Evolutionary conservation across 2,888 invertebrate genomes (phyloP).

Genomic region (Trachelus stipa): DNA sequence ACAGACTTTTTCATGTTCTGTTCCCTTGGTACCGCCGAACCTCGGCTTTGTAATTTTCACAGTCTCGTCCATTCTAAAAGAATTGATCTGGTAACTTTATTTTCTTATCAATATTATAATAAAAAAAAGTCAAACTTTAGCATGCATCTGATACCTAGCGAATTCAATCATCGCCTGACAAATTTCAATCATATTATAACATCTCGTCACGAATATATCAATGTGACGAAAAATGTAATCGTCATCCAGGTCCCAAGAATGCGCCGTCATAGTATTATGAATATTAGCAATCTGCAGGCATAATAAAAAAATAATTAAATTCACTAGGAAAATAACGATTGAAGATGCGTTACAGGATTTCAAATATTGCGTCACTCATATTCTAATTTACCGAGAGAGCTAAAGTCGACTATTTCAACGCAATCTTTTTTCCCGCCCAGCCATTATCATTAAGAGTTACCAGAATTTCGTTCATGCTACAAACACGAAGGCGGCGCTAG

Average conservation of each 20-base stretch:
- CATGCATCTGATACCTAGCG: constrained; percentile 70
- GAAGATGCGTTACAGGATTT: not conserved
- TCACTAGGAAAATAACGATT: not conserved
- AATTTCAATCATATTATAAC: constrained; percentile 87
- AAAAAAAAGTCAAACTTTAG: not conserved
- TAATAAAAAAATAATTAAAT: not conserved
- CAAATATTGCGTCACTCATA: not conserved
- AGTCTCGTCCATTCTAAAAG: constrained; percentile 77
- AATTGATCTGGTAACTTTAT: not conserved
- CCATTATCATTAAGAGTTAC: not conserved
- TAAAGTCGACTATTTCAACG: not conserved
- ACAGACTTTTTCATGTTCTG: constrained; percentile 76
- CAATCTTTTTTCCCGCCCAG: not conserved
- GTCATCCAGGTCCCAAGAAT: constrained; percentile 80
- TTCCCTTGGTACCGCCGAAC: constrained; percentile 81
- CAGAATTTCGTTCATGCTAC: not conserved
- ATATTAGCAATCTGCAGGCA: constrained; percentile 70
- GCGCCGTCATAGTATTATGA: constrained; percentile 69
- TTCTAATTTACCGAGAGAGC: not conserved
- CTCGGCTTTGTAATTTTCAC: constrained; percentile 76
- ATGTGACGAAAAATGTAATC: constrained; percentile 89
- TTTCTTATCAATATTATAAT: not conserved
- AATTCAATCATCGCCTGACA: constrained; percentile 92
- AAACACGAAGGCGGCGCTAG: not conserved
- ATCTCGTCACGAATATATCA: constrained; percentile 86